phyloP scores from a whole-genome alignment of 2,888 invertebrate species.

The Mallateleia sp. region DNA sequence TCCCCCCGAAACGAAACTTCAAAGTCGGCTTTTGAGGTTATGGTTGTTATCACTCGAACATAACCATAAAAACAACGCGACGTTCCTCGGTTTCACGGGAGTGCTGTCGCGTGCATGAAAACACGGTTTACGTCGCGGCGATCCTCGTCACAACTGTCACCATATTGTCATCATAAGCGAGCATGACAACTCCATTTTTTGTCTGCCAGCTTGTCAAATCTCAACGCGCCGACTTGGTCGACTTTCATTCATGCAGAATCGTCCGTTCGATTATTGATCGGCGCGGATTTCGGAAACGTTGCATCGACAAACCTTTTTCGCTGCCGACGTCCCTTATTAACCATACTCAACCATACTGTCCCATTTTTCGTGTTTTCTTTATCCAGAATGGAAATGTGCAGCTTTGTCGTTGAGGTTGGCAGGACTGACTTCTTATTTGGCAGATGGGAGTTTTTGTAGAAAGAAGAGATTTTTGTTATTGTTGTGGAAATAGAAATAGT shows the following conservation, averaged over 20 bases:
- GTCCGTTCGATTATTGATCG: too few species aligned
- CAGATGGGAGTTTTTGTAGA: too few species aligned
- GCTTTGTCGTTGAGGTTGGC: background rate
- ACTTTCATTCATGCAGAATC: background rate
- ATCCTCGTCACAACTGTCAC: conserved; percentile 3
- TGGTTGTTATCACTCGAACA: conserved; percentile 48
- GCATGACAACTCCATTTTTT: conserved; percentile 83
- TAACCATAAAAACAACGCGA: conserved; percentile 47
- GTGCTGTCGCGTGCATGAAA: too few species aligned
- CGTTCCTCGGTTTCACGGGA: too few species aligned
- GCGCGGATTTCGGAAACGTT: too few species aligned
- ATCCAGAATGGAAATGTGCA: background rate
- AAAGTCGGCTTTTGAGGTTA: conserved; percentile 34
- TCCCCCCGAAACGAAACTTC: conserved; percentile 7
- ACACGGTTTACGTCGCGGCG: too few species aligned
- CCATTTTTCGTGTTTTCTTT: conserved; percentile 33
- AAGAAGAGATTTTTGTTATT: too few species aligned
- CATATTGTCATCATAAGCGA: conserved; percentile 79
- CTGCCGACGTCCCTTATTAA: conserved; percentile 17
- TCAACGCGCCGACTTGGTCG: too few species aligned
- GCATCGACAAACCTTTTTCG: conserved; percentile 32
- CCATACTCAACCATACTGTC: conserved; percentile 35
- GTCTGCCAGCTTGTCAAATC: too few species aligned
- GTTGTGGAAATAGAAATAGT: too few species aligned
- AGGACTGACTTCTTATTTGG: background rate